Conservation (phyloP, 2,888 invertebrate genomes). For the Mystacides longicornis region DNA sequence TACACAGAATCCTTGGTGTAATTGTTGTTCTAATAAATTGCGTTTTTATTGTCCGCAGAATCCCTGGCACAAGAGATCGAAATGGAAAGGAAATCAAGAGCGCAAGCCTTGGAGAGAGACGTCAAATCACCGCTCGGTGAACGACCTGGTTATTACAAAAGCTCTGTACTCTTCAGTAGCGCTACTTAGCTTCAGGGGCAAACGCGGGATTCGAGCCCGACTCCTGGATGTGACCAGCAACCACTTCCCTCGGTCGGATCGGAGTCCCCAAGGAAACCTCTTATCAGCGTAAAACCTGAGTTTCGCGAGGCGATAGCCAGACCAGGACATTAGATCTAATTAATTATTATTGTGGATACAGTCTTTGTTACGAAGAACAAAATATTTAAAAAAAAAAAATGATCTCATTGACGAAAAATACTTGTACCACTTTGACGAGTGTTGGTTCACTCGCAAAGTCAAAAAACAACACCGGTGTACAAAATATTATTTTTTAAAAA, state of each 20-base stretch:
- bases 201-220: slow-evolving; percentile 9
- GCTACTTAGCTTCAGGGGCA: slow-evolving; percentile 57
- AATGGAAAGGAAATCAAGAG: slow-evolving; percentile 78
- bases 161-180: slow-evolving; percentile 82
- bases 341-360: not conserved
- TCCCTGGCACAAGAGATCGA: slow-evolving; percentile 80
- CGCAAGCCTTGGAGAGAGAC: slow-evolving; percentile 71
- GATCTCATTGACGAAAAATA: not conserved
- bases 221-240: slow-evolving; percentile 19
- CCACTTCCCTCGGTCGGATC: slow-evolving; percentile 29
- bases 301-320: slow-evolving; percentile 36
- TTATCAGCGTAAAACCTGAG: slow-evolving; percentile 50
- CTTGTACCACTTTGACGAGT: not conserved
- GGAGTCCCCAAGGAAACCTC: slow-evolving; percentile 42
- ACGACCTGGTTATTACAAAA: slow-evolving; percentile 77
- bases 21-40: too few relatives aligned
- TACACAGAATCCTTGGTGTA: not conserved
- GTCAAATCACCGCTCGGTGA: slow-evolving; percentile 82
- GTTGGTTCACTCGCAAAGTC: not conserved
- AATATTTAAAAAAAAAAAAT: not conserved
- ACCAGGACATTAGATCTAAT: slow-evolving; percentile 8
- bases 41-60: slow-evolving; percentile 57
- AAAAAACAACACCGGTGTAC: not conserved
- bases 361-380: not conserved
- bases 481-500: not conserved